Evolutionary conservation across 2,113 vertebrate genomes (phyloP), one percentile per base, ranked within the genome.

Genomic region (Parus major): DNA sequence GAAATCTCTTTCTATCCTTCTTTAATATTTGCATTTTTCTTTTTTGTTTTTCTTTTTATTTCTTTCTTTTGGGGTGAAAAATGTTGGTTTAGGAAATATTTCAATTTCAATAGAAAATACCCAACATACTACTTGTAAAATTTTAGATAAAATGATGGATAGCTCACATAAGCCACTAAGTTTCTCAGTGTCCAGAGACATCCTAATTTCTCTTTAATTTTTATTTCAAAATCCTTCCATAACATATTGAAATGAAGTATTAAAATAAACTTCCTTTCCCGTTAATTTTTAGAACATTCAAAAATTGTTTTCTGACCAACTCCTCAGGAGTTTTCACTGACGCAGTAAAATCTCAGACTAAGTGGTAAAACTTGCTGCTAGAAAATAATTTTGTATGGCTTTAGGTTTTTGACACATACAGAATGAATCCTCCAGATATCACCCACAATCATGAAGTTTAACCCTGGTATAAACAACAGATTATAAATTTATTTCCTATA

Each of bases 101-200:
- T 90, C 1, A 22, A 44, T 80, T 85, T 55, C 60, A 23, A 36
- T 28, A 36, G 10, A 82, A 85, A 76, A 72, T 44, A 42, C 25
- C 11, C 16, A 64, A 47, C 11, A 31, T 9, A 11, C 0, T 46
- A 13, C 4, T 11, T 12, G 5, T 10, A 71, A 59, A 88, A 86
- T 0, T 50, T 86, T 18, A 55, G 25, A 46, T 5, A 56, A 92
- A 79, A 35, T 44, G 3, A n/a, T 25, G 8, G 12, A 46, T 78
- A 27, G 35, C 21, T 87, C 21, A 21, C 3, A 47, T 47, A 66
- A 77, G 7, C 10, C 46, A 72, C 8, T 39, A 63, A 39, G 8
- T 71, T 75, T 1, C 9, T 85, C 35, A 66, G 0, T 0, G 5
- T 28, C 13, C 5, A 21, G 9, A 84, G 2, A 6, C 4, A 35